Evolutionary conservation across 2,797 vertebrate genomes (phyloP).

Genomic region (Notolepis coatsorum): DNA sequence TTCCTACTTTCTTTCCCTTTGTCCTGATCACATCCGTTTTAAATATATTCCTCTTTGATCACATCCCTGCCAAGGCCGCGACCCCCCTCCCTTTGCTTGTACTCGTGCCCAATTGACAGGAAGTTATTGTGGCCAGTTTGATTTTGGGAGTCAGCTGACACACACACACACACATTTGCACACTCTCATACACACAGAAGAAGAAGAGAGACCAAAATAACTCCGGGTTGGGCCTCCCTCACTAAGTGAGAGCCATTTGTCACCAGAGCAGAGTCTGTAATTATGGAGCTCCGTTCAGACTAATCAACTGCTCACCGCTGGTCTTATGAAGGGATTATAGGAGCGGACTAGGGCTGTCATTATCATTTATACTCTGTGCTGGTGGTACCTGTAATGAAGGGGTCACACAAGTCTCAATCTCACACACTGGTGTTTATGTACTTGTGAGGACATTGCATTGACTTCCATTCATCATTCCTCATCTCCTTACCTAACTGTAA

Average conservation of each 20-base stretch:
- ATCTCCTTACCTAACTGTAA: too few relatives aligned
- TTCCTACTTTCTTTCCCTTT: too few relatives aligned
- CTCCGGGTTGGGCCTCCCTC: neutral
- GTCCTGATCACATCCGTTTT: too few relatives aligned
- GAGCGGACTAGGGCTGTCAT: neutral
- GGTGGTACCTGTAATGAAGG: too few relatives aligned
- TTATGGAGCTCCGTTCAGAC: neutral
- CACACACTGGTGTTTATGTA: too few relatives aligned
- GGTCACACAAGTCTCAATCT: too few relatives aligned
- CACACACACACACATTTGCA: neutral
- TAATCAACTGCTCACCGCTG: slow-evolving; percentile 37
- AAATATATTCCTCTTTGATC: too few relatives aligned
- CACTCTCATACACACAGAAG: too few relatives aligned
- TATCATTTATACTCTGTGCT: neutral
- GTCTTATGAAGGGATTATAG: neutral
- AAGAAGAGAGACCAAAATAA: neutral
- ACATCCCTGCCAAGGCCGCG: too few relatives aligned
- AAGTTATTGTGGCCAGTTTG: neutral
- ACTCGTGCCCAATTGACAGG: slow-evolving; percentile 13
- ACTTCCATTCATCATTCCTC: too few relatives aligned
- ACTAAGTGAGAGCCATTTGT: neutral
- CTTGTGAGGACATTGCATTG: too few relatives aligned
- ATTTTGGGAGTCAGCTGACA: neutral
- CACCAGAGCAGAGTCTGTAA: neutral
- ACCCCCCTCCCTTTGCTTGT: slow-evolving; percentile 7